Conservation (phyloP, 2,888 invertebrate species). For the Ypsolopha scabrella region DNA sequence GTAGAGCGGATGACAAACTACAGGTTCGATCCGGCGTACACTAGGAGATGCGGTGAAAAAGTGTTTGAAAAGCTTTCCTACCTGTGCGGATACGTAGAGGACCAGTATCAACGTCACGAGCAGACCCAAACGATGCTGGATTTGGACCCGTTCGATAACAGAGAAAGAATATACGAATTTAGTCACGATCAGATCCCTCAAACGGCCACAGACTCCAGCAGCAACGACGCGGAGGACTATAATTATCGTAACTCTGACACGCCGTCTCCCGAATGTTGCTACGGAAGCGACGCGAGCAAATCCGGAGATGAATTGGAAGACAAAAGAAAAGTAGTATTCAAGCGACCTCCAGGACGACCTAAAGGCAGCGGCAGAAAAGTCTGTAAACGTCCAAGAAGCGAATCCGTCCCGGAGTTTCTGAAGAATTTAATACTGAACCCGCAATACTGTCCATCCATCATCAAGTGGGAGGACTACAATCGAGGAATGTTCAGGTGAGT, state of each 20-base stretch:
- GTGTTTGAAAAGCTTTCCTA: conserved; percentile 48
- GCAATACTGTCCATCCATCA: conserved; percentile 82
- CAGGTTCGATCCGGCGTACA: conserved; percentile 32
- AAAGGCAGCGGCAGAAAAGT: conserved; percentile 56
- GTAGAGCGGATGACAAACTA: conserved; percentile 40
- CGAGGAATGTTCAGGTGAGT: conserved; percentile 82
- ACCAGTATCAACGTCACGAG: conserved; percentile 38
- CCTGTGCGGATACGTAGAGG: conserved; percentile 39
- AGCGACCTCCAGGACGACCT: conserved; percentile 69
- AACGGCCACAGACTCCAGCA: conserved; percentile 47
- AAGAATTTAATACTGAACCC: conserved; percentile 82
- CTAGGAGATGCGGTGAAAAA: conserved; percentile 40
- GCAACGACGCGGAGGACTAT: conserved; percentile 47
- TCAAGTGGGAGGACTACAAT: conserved; percentile 89
- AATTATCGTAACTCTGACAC: conserved; percentile 7
- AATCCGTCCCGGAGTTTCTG: conserved; percentile 86
- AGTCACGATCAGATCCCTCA: conserved; percentile 25
- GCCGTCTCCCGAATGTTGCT: conserved; percentile 49
- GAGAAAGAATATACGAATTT: conserved; percentile 36
- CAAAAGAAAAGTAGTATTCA: conserved; percentile 51
- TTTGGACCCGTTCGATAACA: conserved; percentile 45
- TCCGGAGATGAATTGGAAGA: conserved; percentile 62
- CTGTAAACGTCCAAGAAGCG: conserved; percentile 51
- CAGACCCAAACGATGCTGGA: conserved; percentile 42
- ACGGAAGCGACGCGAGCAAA: conserved; percentile 55